Percentiles rank a stretch among this genome's conserved stretches.
Conservation (phyloP, 2,888 invertebrate species). For the Lasioglossum lativentre region DNA sequence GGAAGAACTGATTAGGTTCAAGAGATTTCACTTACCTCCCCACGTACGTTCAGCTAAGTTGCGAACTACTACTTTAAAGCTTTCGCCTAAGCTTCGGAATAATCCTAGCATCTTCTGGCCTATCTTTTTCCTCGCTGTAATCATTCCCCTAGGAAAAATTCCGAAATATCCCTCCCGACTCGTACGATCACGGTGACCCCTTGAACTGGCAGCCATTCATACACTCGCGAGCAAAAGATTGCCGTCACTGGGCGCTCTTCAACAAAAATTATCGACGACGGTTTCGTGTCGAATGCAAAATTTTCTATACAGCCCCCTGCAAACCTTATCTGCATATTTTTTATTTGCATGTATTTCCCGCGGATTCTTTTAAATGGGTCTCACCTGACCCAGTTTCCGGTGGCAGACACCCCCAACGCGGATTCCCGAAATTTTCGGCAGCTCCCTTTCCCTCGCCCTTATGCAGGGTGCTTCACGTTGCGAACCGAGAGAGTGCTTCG, state of each 20-base stretch:
- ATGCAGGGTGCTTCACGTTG: not conserved
- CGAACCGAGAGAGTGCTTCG: not conserved
- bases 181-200: not conserved
- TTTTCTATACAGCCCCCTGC: too few relatives aligned
- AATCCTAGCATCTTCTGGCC: not conserved
- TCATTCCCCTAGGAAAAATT: not conserved
- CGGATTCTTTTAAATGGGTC: not conserved
- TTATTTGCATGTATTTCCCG: not conserved
- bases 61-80: not conserved
- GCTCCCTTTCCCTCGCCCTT: not conserved
- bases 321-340: too few relatives aligned
- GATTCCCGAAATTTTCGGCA: conserved; percentile 5
- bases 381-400: not conserved
- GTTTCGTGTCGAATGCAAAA: too few relatives aligned
- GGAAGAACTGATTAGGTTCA: conserved; percentile 2
- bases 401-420: not conserved
- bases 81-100: not conserved
- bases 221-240: not conserved
- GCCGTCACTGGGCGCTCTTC: not conserved
- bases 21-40: not conserved
- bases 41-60: not conserved
- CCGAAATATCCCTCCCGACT: not conserved
- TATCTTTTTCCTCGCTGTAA: not conserved
- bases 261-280: too few relatives aligned
- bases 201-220: not conserved